Percentiles rank a stretch among this genome's conserved stretches.
Evolutionary conservation across 1,140 invertebrate genomes (phyloP).

Genomic region (Hirudo medicinalis): DNA sequence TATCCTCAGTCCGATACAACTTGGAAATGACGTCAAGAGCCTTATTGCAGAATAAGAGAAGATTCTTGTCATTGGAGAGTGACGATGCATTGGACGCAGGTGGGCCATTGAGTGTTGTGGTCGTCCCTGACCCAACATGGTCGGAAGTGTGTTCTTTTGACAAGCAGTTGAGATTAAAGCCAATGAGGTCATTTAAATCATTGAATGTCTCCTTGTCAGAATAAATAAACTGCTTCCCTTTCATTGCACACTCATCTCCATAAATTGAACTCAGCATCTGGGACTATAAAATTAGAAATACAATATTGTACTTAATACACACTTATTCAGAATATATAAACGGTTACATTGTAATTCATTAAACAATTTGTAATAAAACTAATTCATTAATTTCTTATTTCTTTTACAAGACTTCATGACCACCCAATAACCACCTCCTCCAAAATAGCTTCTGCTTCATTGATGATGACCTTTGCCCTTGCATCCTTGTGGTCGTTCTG

Average conservation of each 20-base stretch:
- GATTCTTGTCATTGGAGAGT: too few species aligned
- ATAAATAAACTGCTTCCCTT: conserved; percentile 14
- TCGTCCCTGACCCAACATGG: too few species aligned
- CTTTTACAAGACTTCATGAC: too few species aligned
- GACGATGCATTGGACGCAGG: too few species aligned
- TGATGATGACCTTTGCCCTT: conserved; percentile 9
- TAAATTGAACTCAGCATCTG: not conserved
- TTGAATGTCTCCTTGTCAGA: conserved; percentile 3
- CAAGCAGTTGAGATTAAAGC: too few species aligned
- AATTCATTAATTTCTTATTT: not conserved
- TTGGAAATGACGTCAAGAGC: too few species aligned
- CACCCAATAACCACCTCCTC: not conserved
- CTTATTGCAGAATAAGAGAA: too few species aligned
- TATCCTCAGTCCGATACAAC: too few species aligned
- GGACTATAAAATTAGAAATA: not conserved
- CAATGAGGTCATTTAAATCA: not conserved
- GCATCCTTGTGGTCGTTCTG: conserved; percentile 14
- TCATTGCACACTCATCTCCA: not conserved
- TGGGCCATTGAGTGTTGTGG: too few species aligned
- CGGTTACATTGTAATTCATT: not conserved
- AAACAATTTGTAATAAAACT: not conserved
- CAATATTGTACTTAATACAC: not conserved
- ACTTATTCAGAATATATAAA: not conserved
- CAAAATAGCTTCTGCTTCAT: conserved; percentile 10
- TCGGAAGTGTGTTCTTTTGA: too few species aligned